phyloP scores from a whole-genome alignment of 2,888 invertebrate genomes.

The Rhamphomyia laevipes region DNA sequence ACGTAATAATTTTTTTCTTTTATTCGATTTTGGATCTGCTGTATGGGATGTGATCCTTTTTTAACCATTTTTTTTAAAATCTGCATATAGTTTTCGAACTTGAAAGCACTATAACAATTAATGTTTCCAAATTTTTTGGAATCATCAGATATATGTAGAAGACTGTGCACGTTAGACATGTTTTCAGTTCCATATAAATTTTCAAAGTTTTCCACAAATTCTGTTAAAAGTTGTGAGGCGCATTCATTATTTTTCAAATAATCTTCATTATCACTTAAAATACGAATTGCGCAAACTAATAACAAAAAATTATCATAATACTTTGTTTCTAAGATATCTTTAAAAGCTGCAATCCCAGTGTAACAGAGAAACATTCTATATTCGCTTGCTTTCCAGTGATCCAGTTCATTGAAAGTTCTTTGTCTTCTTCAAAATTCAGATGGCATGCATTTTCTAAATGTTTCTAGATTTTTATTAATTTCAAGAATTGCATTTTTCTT shows the following conservation, averaged over 20 bases:
- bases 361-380: neutral
- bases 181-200: too few species aligned
- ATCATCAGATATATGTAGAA: too few species aligned
- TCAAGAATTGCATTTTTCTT: neutral
- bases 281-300: neutral
- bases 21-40: too few species aligned
- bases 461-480: neutral
- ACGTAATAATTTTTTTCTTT: too few species aligned
- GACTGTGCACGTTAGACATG: too few species aligned
- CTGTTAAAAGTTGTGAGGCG: neutral
- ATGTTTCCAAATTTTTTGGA: too few species aligned
- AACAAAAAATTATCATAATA: neutral
- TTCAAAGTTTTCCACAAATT: too few species aligned
- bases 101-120: too few species aligned
- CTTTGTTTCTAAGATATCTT: neutral
- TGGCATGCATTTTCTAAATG: neutral
- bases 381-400: neutral
- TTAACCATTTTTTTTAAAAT: too few species aligned
- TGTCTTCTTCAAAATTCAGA: neutral
- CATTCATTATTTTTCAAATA: neutral
- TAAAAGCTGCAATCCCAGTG: neutral
- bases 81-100: too few species aligned
- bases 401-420: neutral
- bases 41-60: too few species aligned
- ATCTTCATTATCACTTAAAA: neutral